Evolutionary conservation across 2,888 invertebrate species (phyloP), one percentile per base, ranked within the genome.

Genomic region (Thecophora atra): DNA sequence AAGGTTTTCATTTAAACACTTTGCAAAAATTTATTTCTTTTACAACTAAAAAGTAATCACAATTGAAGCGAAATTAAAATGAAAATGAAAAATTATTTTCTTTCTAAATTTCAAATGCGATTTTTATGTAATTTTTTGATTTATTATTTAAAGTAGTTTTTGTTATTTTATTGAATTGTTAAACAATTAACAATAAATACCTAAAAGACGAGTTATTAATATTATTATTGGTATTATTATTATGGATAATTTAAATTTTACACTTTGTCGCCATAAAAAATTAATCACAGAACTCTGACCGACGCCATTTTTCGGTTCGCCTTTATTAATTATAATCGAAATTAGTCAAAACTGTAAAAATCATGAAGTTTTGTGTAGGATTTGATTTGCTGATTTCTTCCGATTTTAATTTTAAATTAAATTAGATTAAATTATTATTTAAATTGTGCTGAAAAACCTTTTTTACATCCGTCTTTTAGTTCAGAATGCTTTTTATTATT

Each of bases 91-190:
- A n/a, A n/a, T n/a, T n/a, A n/a, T n/a, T n/a, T n/a, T n/a, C n/a
- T n/a, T n/a, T n/a, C n/a, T n/a, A n/a, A n/a, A n/a, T n/a, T n/a
- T n/a, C n/a, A n/a, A n/a, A n/a, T 73, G 71, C 70, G 76, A 74
- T 74, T 76, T 75, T 76, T 77, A 77, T 81, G 81, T 79, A 76
- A 77, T 78, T 79, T 82, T 6, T 37, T 37, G 1, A 8, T 37
- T 2, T 37, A 8, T 37, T 37, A 37, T 83, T 84, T n/a, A n/a
- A n/a, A n/a, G 84, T 83, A 82, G 82, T 83, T 83, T 81, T 82
- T 83, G 83, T 82, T 82, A 84, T 82, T 84, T 83, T 83, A 84
- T 83, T 83, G 84, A 83, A 81, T 82, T 82, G 80, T 82, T 84
- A 83, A 84, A 78, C 81, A 81, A 83, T 83, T 84, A 81, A 54